Conservation (phyloP, 2,113 vertebrate genomes). For the Oncorhynchus masou region DNA sequence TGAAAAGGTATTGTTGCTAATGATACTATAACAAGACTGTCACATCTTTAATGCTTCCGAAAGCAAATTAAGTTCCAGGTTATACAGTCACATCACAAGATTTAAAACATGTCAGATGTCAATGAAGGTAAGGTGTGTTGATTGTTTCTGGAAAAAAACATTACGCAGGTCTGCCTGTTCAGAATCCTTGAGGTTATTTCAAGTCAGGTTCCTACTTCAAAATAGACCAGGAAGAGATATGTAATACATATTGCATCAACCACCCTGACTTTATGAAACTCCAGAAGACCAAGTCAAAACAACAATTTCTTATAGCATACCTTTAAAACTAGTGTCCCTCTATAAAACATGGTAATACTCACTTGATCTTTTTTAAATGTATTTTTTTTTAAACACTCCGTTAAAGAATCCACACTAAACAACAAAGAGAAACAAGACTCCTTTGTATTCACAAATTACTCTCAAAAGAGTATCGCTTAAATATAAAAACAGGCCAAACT, state of each 20-base stretch:
- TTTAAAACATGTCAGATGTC: neutral
- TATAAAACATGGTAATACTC: neutral
- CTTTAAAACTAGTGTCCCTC: slow-evolving; percentile 20
- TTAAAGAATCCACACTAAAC: slow-evolving; percentile 30
- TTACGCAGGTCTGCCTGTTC: neutral
- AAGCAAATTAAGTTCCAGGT: neutral
- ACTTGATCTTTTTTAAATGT: neutral
- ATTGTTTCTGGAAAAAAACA: neutral
- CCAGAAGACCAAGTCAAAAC: slow-evolving; percentile 5
- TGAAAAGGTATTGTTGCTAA: neutral
- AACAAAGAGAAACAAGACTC: slow-evolving; percentile 15
- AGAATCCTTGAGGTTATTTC: neutral
- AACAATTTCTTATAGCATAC: slow-evolving; percentile 36
- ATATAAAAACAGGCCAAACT: slow-evolving; percentile 49
- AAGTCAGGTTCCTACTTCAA: neutral
- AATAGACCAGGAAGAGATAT: too few relatives aligned
- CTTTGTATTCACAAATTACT: slow-evolving; percentile 47
- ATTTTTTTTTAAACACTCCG: slow-evolving; percentile 39
- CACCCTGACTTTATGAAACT: neutral
- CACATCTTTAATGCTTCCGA: neutral
- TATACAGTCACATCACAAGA: neutral
- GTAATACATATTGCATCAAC: too few relatives aligned
- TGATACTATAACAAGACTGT: neutral
- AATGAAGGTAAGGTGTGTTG: neutral
- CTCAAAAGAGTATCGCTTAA: slow-evolving; percentile 6